These are phyloP conservation scores for Oxytorus armatus DNA, from an alignment of 2,888 invertebrate genomes.

Conservation along the genomic window DNA sequence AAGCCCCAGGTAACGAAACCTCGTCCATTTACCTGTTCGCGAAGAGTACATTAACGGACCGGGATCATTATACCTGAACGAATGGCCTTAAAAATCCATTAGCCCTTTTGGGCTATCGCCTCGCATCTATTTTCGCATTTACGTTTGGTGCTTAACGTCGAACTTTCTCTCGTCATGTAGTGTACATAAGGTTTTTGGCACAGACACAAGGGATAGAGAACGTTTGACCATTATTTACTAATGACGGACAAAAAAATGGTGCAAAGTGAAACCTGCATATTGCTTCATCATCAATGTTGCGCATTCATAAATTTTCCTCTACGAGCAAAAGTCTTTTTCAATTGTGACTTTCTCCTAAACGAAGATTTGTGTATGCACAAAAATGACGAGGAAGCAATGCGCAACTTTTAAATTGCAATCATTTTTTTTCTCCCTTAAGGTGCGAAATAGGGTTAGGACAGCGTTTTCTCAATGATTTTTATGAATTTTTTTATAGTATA, in stretches of 20 bases:
- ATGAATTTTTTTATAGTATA: too few species aligned
- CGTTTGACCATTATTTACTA: conserved; percentile 13
- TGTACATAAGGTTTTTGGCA: conserved; percentile 14
- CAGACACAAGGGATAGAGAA: background rate
- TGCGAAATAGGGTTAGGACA: too few species aligned
- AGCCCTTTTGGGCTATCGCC: background rate
- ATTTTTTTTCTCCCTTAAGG: too few species aligned
- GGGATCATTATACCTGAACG: conserved; percentile 38
- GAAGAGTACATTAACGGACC: conserved; percentile 14
- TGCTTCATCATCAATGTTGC: too few species aligned
- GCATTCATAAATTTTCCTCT: too few species aligned
- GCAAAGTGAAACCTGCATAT: background rate
- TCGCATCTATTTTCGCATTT: conserved; percentile 31
- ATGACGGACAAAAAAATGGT: background rate
- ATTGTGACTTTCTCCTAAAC: too few species aligned
- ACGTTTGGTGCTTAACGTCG: background rate
- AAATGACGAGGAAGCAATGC: too few species aligned
- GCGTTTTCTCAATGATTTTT: too few species aligned
- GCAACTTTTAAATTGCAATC: too few species aligned
- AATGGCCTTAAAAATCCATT: conserved; percentile 38
- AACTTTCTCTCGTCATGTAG: background rate
- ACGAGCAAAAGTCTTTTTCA: too few species aligned
- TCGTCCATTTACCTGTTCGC: conserved; percentile 24
- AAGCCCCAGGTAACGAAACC: conserved; percentile 47
- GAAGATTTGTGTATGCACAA: too few species aligned